Base-by-base conservation (phyloP, 1,140 invertebrate genomes). In the Heterodera schachtii region DNA sequence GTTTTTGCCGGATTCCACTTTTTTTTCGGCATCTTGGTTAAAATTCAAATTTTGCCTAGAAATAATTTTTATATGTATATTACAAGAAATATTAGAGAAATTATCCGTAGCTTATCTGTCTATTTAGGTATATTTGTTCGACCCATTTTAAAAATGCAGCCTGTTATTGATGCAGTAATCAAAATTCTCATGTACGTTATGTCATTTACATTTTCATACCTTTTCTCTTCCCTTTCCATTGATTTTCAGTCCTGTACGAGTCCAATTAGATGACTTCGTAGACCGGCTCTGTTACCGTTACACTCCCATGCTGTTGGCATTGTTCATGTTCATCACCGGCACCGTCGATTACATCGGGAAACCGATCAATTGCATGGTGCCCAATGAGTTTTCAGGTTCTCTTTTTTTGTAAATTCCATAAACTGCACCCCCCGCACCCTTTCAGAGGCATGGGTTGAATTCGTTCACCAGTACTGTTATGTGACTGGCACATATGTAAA, bases 301-400 rank as follows among this genome's bases (percentile, higher is more conserved):
- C 44, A 78, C 77, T 16, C 77, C 77, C 16, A 46, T 78, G 8
- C 70, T 78, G n/a, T 13, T 78, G 21, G 70, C 77, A 5, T n/a
- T 78, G 49, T 78, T 78, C 9, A 78, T 78, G 77, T 70, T 78
- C 70, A 70, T 78, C 49, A 78, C 77, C n/a, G 77, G 77, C 46
- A 78, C 77, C 6, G 70, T 78, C 31, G 77, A 78, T 16, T 69
- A 60, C 44, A 43, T 78, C 70, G 77, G 77, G 31, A 78, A 66
- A 43, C 77, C 77, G 41, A 64, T 78, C 21, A 78, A 49, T 69
- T 78, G 77, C 44, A 66, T 78, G 64, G 21, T 78, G 21, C 77
- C 77, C 11, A 41, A 31, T 69, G 57, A 78, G 31, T 78, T 43
- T 64, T 78, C 77, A 43, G 77, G 77, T 78, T 31, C 49, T 9